phyloP scores from a whole-genome alignment of 2,113 vertebrate species.

The Microtus montanus region DNA sequence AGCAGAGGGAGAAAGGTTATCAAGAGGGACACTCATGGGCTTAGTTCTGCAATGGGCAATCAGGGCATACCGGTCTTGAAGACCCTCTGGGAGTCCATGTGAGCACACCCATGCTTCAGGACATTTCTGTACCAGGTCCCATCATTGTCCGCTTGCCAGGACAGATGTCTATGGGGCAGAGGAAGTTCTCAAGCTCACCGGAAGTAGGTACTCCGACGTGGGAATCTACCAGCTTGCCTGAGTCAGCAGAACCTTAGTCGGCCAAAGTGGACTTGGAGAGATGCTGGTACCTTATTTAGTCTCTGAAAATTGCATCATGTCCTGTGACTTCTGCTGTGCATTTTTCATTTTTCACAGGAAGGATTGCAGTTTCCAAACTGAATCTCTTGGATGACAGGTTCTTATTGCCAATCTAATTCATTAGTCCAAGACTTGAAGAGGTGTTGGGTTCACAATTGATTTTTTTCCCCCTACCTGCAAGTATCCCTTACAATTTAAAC shows the following conservation, averaged over 20 bases:
- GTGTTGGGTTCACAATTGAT: background rate
- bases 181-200: background rate
- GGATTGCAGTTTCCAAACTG: background rate
- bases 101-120: accelerated
- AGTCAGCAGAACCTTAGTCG: background rate
- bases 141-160: background rate
- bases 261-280: background rate
- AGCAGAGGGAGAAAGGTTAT: no score
- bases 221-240: background rate
- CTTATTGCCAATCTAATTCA: background rate
- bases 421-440: conserved; percentile 7
- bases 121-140: accelerated
- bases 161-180: accelerated
- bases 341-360: conserved; percentile 47
- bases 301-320: background rate
- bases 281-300: background rate
- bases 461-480: background rate
- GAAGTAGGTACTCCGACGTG: background rate
- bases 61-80: background rate
- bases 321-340: background rate
- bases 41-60: background rate
- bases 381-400: background rate
- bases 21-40: background rate
- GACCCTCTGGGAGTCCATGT: background rate
- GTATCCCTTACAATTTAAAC: background rate